Evolutionary conservation across 2,888 invertebrate genomes (phyloP).

Genomic region (Polyploca ridens): DNA sequence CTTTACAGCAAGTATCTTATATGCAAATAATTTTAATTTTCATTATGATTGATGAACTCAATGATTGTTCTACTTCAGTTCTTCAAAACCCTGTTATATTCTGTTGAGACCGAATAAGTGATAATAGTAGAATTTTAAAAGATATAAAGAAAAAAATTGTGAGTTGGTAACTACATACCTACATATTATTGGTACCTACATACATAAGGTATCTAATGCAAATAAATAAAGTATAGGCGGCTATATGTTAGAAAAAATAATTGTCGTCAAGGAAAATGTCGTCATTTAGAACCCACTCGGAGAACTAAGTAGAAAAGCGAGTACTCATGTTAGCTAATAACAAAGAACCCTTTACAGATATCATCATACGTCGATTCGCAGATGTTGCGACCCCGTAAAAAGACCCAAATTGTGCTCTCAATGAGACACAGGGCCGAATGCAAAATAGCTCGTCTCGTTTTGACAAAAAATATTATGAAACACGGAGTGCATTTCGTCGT

Average conservation of each 20-base stretch:
- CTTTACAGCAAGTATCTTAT: too few species aligned
- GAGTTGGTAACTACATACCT: too few species aligned
- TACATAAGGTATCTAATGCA: not conserved
- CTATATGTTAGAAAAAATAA: not conserved
- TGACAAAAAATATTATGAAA: not conserved
- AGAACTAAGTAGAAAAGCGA: constrained; percentile 25
- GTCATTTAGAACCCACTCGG: not conserved
- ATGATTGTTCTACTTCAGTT: too few species aligned
- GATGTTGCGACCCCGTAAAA: constrained; percentile 46
- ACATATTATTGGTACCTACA: not conserved
- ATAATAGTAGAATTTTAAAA: too few species aligned
- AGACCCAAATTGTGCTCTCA: constrained; percentile 48
- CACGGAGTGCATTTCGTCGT: too few species aligned
- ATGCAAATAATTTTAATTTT: too few species aligned
- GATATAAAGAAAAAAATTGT: too few species aligned
- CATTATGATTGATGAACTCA: too few species aligned
- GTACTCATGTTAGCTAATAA: constrained; percentile 28
- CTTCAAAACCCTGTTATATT: too few species aligned
- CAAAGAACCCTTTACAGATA: constrained; percentile 28
- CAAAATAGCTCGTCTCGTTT: not conserved
- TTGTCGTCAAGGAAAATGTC: constrained; percentile 1
- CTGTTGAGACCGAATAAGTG: too few species aligned
- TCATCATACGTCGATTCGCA: constrained; percentile 41
- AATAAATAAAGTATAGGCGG: not conserved
- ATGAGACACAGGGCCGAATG: constrained; percentile 39